Evolutionary conservation across 92 coral and sea anemone species (phyloP).

Genomic region (Metridium senile): DNA sequence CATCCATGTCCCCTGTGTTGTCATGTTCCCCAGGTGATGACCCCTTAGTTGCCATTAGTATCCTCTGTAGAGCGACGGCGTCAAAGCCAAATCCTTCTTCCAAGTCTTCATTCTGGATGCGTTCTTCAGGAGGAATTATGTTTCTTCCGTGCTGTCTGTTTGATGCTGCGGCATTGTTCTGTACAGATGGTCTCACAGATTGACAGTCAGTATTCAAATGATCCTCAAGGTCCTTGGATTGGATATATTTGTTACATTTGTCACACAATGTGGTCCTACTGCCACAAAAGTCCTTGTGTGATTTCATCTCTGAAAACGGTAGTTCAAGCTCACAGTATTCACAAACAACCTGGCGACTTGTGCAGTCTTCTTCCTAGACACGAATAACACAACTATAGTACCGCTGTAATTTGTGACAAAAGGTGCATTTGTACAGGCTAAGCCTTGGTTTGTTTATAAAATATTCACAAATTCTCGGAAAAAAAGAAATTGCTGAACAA

Average conservation of each 20-base stretch:
- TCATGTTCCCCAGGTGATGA: background rate
- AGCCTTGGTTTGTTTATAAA: no score
- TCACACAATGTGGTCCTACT: conserved; percentile 92
- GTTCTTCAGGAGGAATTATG: conserved; percentile 3
- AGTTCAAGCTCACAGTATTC: conserved; percentile 81
- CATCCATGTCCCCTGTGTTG: background rate
- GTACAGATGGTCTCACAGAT: background rate
- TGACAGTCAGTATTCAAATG: conserved; percentile 73
- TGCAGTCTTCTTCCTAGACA: conserved; percentile 71
- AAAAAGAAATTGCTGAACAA: no score
- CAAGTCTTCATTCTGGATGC: conserved; percentile 10
- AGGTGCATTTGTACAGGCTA: no score
- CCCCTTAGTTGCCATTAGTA: background rate
- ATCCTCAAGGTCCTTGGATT: conserved; percentile 68
- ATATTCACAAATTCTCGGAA: no score
- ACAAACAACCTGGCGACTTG: conserved; percentile 65
- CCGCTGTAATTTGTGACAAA: no score
- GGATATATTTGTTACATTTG: conserved; percentile 68
- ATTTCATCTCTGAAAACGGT: conserved; percentile 67
- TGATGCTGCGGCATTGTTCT: conserved; percentile 13
- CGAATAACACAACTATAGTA: background rate
- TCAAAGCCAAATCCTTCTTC: background rate
- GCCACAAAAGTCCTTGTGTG: conserved; percentile 90
- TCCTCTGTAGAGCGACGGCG: background rate
- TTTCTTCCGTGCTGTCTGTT: background rate